Evolutionary conservation across 2,797 vertebrate species (phyloP).

Genomic region (Discoglossus pictus): DNA sequence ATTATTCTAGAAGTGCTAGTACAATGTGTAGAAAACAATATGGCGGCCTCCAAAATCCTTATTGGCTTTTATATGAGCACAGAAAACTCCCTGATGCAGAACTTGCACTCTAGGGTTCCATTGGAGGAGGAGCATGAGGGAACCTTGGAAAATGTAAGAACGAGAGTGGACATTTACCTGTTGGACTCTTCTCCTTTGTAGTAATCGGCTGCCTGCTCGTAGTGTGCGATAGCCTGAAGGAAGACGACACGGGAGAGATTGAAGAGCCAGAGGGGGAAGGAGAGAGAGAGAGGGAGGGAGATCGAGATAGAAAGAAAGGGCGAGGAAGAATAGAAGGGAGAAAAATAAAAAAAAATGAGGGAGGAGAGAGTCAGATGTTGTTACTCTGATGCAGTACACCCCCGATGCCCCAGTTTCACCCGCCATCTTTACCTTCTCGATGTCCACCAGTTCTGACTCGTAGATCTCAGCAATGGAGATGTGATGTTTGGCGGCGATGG

Average conservation of each 20-base stretch:
- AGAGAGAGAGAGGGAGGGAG: background rate
- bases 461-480: slow-evolving; percentile 89
- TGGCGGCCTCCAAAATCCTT: no score
- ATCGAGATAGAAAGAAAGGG: background rate
- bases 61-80: no score
- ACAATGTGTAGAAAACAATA: no score
- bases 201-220: slow-evolving; percentile 91
- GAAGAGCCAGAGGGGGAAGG: background rate
- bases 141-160: slow-evolving; percentile 4
- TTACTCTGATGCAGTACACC: no score
- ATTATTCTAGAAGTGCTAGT: no score
- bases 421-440: slow-evolving; percentile 87
- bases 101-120: no score
- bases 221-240: slow-evolving; percentile 86
- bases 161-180: slow-evolving; percentile 76
- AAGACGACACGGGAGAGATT: slow-evolving; percentile 7
- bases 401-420: no score
- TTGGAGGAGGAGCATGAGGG: no score
- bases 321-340: background rate
- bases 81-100: no score
- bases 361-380: background rate
- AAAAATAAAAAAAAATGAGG: slow-evolving; percentile 12
- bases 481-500: slow-evolving; percentile 92
- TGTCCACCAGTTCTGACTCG: slow-evolving; percentile 87
- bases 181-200: slow-evolving; percentile 94